Evolutionary conservation across 2,888 invertebrate genomes (phyloP).

Genomic region (Drepana falcataria): DNA sequence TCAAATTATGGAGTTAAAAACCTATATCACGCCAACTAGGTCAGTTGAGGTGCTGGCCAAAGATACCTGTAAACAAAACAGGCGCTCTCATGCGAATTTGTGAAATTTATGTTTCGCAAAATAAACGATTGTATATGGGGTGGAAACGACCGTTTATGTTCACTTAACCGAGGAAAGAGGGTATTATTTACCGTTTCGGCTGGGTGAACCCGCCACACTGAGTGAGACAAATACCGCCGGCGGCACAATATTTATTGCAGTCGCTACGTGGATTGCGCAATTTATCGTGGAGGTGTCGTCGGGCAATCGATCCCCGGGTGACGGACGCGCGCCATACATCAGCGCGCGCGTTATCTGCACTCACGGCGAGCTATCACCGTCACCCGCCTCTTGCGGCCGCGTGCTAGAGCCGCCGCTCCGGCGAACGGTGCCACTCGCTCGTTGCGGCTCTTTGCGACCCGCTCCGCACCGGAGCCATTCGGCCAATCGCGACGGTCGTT

Average conservation of each 20-base stretch:
- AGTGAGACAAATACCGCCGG: slow-evolving; percentile 75
- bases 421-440: slow-evolving; percentile 23
- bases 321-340: slow-evolving; percentile 71
- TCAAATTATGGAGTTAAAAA: slow-evolving; percentile 6
- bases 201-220: slow-evolving; percentile 75
- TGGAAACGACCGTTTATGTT: slow-evolving; percentile 79
- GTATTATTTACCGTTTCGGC: slow-evolving; percentile 78
- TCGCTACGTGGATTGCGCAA: slow-evolving; percentile 75
- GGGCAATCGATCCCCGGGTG: slow-evolving; percentile 69
- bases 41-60: slow-evolving; percentile 29
- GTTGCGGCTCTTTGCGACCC: slow-evolving; percentile 56
- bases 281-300: slow-evolving; percentile 76
- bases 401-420: slow-evolving; percentile 16
- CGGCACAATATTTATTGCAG: slow-evolving; percentile 75
- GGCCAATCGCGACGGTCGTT: slow-evolving; percentile 82
- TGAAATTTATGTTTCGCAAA: slow-evolving; percentile 76
- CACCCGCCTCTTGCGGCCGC: slow-evolving; percentile 10
- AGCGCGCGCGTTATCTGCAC: slow-evolving; percentile 72
- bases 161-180: slow-evolving; percentile 79
- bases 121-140: slow-evolving; percentile 78
- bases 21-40: slow-evolving; percentile 14
- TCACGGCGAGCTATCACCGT: slow-evolving; percentile 71
- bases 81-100: slow-evolving; percentile 63
- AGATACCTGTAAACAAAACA: slow-evolving; percentile 45
- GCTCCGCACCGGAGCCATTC: slow-evolving; percentile 62